Evolutionary conservation across 2,113 vertebrate species (phyloP).

Genomic region (Channa argus): DNA sequence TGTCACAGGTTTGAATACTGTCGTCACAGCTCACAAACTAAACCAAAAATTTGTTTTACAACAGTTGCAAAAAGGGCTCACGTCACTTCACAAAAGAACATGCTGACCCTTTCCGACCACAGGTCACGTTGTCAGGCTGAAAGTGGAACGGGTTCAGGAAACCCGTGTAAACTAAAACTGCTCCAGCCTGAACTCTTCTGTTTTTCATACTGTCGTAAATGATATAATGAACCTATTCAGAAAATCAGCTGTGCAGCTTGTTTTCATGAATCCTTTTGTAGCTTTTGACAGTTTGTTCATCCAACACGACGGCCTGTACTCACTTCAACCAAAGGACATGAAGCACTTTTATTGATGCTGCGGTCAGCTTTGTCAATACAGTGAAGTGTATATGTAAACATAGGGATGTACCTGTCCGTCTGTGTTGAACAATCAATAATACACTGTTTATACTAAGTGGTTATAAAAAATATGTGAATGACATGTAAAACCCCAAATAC

Average conservation of each 20-base stretch:
- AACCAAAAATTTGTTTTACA: too few species aligned
- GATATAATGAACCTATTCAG: too few species aligned
- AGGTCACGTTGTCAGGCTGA: constrained; percentile 14
- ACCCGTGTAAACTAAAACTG: not conserved
- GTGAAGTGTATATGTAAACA: constrained; percentile 25
- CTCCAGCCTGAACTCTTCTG: not conserved
- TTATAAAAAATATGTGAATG: constrained; percentile 3
- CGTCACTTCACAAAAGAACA: not conserved
- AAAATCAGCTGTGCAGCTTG: constrained; percentile 9
- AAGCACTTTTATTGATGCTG: constrained; percentile 12
- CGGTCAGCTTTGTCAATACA: constrained; percentile 50
- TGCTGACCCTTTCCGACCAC: constrained; percentile 12
- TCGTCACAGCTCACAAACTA: not conserved
- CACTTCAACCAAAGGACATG: constrained; percentile 1
- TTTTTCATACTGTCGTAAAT: not conserved
- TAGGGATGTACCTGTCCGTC: constrained; percentile 19
- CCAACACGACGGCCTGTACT: not conserved
- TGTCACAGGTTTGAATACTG: constrained; percentile 12
- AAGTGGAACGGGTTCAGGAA: not conserved
- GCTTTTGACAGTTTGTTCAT: constrained; percentile 27
- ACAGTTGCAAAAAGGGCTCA: too few species aligned
- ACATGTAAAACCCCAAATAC: constrained; percentile 23
- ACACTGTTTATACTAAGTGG: not conserved
- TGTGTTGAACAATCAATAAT: constrained; percentile 37
- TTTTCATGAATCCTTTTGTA: constrained; percentile 12